phyloP scores from a whole-genome alignment of 2,888 invertebrate species.

The Cordilura impudica region DNA sequence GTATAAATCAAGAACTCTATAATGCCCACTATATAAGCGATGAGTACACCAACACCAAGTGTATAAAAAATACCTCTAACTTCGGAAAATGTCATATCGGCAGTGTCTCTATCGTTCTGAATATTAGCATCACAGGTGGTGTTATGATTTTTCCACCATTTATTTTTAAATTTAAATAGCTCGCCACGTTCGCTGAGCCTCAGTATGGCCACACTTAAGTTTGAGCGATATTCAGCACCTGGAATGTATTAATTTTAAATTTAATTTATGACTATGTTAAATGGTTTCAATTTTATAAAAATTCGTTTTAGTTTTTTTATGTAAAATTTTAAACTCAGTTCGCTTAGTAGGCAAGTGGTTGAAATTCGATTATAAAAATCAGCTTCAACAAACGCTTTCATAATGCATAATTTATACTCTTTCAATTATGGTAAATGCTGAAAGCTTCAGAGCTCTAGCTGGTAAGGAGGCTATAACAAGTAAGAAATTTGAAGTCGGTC shows the following conservation, averaged over 20 bases:
- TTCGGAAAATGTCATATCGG: slow-evolving; percentile 79
- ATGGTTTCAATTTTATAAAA: no score
- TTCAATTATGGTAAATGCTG: no score
- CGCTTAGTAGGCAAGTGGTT: no score
- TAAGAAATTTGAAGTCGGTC: no score
- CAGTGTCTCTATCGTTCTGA: slow-evolving; percentile 64
- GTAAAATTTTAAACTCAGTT: no score
- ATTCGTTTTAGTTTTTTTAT: no score
- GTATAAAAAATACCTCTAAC: slow-evolving; percentile 95
- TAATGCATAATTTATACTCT: no score
- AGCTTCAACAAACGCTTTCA: no score
- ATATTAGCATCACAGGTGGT: slow-evolving; percentile 70
- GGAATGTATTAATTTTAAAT: not conserved
- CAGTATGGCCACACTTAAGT: slow-evolving; percentile 92
- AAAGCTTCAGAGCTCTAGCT: no score
- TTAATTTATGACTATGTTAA: no score
- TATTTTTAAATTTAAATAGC: slow-evolving; percentile 88
- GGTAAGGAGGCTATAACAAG: no score
- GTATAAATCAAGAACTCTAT: slow-evolving; percentile 91
- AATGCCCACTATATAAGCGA: slow-evolving; percentile 87
- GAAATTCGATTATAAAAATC: no score
- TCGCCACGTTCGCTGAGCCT: slow-evolving; percentile 92
- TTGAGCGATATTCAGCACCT: slow-evolving; percentile 84
- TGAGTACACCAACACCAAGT: slow-evolving; percentile 84
- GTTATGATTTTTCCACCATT: slow-evolving; percentile 91